Conservation (phyloP, 2,888 invertebrate species). For the Drosophila pseudotalamancana region DNA sequence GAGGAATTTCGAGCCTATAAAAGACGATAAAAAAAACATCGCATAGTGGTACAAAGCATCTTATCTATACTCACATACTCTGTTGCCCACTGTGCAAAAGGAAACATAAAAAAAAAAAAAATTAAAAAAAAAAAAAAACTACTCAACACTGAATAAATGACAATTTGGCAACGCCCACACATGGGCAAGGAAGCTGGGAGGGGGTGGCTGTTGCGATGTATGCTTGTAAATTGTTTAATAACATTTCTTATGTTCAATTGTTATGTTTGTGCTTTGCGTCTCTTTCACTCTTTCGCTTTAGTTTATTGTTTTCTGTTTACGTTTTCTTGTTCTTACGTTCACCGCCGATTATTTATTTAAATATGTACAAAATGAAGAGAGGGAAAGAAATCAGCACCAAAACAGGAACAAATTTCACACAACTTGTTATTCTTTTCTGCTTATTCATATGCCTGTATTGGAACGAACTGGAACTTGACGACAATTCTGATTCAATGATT, state of each 20-base stretch:
- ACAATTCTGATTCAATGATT: slow-evolving; percentile 36
- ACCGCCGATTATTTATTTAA: neutral
- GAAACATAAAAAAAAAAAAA: neutral
- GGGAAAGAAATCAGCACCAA: no score
- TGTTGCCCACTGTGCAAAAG: neutral
- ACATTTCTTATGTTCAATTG: slow-evolving; percentile 29
- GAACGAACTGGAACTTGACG: neutral
- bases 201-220: neutral
- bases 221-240: slow-evolving; percentile 45
- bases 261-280: neutral
- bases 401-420: slow-evolving; percentile 4
- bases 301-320: slow-evolving; percentile 15
- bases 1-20: slow-evolving; percentile 49
- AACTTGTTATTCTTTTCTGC: neutral
- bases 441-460: slow-evolving; percentile 16
- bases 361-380: slow-evolving; percentile 2
- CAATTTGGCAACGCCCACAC: slow-evolving; percentile 19
- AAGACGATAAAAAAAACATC: slow-evolving; percentile 8
- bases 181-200: neutral
- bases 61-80: neutral
- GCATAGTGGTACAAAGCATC: slow-evolving; percentile 15
- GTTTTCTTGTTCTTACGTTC: slow-evolving; percentile 2
- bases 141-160: slow-evolving; percentile 1
- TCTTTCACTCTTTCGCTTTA: neutral
- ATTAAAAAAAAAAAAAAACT: neutral